phyloP scores from a whole-genome alignment of 1,140 invertebrate species.

The Lepidurus couesii region DNA sequence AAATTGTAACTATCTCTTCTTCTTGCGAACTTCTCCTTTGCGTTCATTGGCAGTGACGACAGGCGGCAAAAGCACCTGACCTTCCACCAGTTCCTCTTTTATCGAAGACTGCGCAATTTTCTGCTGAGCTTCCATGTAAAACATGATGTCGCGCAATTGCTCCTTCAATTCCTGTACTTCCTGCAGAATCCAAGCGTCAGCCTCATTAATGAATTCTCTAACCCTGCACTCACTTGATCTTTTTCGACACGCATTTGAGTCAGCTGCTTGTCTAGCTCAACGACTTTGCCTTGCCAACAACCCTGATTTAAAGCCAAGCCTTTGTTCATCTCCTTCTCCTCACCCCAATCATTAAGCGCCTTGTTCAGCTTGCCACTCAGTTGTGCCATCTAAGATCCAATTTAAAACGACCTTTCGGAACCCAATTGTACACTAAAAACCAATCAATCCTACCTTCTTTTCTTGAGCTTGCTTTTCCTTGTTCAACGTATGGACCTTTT shows the following conservation, averaged over 20 bases:
- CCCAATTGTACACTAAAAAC: not conserved
- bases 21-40: not conserved
- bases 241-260: constrained; percentile 48
- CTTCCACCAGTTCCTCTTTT: constrained; percentile 62
- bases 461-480: constrained; percentile 62
- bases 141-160: constrained; percentile 92
- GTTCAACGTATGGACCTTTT: constrained; percentile 43
- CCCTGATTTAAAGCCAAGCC: constrained; percentile 70
- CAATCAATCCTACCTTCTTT: constrained; percentile 49
- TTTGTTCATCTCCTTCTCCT: constrained; percentile 70
- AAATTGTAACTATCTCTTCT: not conserved
- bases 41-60: not conserved
- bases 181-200: constrained; percentile 39
- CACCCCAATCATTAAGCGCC: constrained; percentile 60
- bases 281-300: constrained; percentile 64
- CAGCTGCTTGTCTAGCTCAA: constrained; percentile 55
- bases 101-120: constrained; percentile 56
- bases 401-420: not conserved
- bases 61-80: constrained; percentile 55
- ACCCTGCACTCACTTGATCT: constrained; percentile 44
- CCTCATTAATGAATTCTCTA: not conserved
- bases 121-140: constrained; percentile 83
- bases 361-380: constrained; percentile 47
- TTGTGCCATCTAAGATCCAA: constrained; percentile 31
- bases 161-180: constrained; percentile 80